These are phyloP conservation scores for Allacma fusca DNA, from an alignment of 2,888 invertebrate genomes.

Conservation along the genomic window DNA sequence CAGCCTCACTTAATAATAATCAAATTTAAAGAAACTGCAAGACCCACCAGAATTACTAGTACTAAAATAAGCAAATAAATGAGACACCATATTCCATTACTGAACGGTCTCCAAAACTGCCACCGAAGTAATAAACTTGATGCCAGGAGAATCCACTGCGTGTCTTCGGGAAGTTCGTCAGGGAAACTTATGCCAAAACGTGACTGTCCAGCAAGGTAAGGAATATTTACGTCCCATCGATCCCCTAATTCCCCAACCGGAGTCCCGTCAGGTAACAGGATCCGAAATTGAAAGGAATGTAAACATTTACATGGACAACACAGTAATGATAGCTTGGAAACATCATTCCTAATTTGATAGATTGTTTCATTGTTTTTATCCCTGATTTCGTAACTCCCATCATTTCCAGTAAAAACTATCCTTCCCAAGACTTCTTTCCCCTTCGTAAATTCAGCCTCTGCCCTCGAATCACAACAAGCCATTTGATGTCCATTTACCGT, in stretches of 20 bases:
- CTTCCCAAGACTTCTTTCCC: conserved; percentile 17
- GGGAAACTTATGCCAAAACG: conserved; percentile 41
- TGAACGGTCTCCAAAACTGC: conserved; percentile 43
- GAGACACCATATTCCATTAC: conserved; percentile 37
- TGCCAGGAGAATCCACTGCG: conserved; percentile 36
- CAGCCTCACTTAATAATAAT: too few species aligned
- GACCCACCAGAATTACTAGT: background rate
- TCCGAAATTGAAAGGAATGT: background rate
- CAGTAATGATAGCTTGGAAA: background rate
- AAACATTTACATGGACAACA: conserved; percentile 30
- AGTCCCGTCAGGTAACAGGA: conserved; percentile 23
- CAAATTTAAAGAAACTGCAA: too few species aligned
- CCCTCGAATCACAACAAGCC: conserved; percentile 14
- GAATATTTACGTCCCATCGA: conserved; percentile 24
- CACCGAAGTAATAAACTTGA: conserved; percentile 34
- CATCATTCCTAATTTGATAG: conserved; percentile 10
- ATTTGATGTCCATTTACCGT: conserved; percentile 33
- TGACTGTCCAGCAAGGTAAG: background rate
- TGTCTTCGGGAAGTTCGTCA: background rate
- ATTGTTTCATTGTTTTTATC: conserved; percentile 10
- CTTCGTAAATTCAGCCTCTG: conserved; percentile 26
- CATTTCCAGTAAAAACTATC: conserved; percentile 20
- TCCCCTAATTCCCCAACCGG: conserved; percentile 31
- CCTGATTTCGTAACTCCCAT: conserved; percentile 25
- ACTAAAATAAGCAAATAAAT: conserved; percentile 31